A percentile compares a stretch with the other conserved stretches of the same genome.
Conservation (phyloP, 2,113 vertebrate species). For the Nannospalax galili region DNA sequence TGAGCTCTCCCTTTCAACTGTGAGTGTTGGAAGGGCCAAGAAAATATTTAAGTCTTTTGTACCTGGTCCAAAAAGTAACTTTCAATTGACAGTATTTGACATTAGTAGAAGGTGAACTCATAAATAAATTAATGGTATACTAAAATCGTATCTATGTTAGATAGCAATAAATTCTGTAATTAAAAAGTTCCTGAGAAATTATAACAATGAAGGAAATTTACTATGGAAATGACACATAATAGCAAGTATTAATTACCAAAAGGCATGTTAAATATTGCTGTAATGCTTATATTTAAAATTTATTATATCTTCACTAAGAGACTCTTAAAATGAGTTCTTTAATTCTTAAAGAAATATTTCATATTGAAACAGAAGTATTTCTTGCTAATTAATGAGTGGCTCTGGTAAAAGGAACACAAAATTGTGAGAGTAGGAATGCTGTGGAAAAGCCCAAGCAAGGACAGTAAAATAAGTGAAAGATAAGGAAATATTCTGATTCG, state of each 20-base stretch:
- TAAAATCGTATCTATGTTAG: not conserved
- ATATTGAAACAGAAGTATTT: not conserved
- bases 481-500: not conserved
- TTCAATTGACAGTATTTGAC: slow-evolving; percentile 1
- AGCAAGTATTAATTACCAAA: not conserved
- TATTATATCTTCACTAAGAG: slow-evolving; percentile 1
- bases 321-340: slow-evolving; percentile 13
- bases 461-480: slow-evolving; percentile 41
- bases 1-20: not conserved
- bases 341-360: slow-evolving; percentile 20
- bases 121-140: not conserved
- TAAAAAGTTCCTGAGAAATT: slow-evolving; percentile 34
- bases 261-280: not conserved
- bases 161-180: slow-evolving; percentile 22
- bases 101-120: not conserved
- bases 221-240: not conserved
- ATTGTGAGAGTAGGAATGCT: not conserved
- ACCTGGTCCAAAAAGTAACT: not conserved
- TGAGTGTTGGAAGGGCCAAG: not conserved
- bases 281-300: slow-evolving; percentile 47
- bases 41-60: not conserved
- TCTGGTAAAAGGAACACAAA: slow-evolving; percentile 1
- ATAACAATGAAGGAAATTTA: slow-evolving; percentile 58
- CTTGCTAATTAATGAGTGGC: not conserved
- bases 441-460: not conserved